Conservation (phyloP, 2,797 vertebrate species). For the Sebastiscus albofasciatus region DNA sequence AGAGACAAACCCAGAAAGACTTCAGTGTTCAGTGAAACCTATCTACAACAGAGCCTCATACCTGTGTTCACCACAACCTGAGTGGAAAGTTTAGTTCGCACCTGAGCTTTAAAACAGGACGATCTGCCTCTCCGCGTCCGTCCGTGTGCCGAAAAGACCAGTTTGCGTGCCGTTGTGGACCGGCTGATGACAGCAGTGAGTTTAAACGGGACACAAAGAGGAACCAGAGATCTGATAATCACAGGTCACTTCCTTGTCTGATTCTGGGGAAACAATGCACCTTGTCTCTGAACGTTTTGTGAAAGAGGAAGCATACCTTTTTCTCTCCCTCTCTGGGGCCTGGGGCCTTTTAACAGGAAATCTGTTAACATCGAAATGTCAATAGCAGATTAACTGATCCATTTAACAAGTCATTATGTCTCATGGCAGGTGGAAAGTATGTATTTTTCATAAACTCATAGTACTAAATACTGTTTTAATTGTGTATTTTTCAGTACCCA, state of each 20-base stretch:
- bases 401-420: not conserved
- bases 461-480: not conserved
- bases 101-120: slow-evolving; percentile 19
- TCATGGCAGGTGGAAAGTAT: not conserved
- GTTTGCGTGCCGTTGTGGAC: not conserved
- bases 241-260: slow-evolving; percentile 79
- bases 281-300: slow-evolving; percentile 57
- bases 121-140: not conserved
- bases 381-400: not conserved
- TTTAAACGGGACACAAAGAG: slow-evolving; percentile 76
- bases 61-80: not conserved
- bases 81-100: slow-evolving; percentile 15
- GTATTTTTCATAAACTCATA: not conserved
- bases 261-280: slow-evolving; percentile 75
- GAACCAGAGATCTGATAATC: slow-evolving; percentile 72
- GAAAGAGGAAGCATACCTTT: slow-evolving; percentile 77
- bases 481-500: not conserved
- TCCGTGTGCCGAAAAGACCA: not conserved
- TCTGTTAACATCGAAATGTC: not conserved
- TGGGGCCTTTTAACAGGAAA: slow-evolving; percentile 10
- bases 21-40: not conserved
- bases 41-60: not conserved
- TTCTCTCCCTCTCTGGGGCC: not conserved
- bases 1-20: slow-evolving; percentile 49
- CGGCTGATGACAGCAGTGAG: slow-evolving; percentile 30